A percentile compares a stretch with the other conserved stretches of the same genome.
Conservation (phyloP, 2,797 vertebrate species). For the Urophycis tenuis region DNA sequence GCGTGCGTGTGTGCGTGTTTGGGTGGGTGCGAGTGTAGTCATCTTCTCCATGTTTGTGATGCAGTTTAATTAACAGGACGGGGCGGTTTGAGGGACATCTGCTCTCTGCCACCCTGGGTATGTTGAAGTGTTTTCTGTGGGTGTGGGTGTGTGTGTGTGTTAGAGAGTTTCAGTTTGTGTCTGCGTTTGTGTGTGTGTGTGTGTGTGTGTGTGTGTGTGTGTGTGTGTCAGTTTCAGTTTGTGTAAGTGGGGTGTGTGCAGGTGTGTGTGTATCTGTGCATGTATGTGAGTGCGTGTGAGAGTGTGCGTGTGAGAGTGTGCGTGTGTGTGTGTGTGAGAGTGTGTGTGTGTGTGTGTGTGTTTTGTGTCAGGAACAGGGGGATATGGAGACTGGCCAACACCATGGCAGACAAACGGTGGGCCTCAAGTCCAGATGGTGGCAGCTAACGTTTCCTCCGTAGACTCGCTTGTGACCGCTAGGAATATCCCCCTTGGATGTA, state of each 20-base stretch:
- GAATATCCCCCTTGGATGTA: constrained; percentile 58
- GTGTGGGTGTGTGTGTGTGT: constrained; percentile 15
- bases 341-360: constrained; percentile 7
- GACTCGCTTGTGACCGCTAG: constrained; percentile 64
- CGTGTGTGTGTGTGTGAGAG: constrained; percentile 14
- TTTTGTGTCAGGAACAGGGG: constrained; percentile 36
- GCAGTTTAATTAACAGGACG: constrained; percentile 68
- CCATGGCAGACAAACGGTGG: constrained; percentile 59
- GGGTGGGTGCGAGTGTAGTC: constrained; percentile 8
- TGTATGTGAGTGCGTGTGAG: constrained; percentile 24
- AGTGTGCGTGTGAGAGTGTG: constrained; percentile 26
- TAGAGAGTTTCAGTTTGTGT: constrained; percentile 30
- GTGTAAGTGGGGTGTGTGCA: background rate
- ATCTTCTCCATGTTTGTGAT: constrained; percentile 43
- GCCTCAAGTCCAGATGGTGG: constrained; percentile 72
- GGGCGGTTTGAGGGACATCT: constrained; percentile 68
- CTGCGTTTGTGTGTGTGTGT: constrained; percentile 18
- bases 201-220: constrained; percentile 16
- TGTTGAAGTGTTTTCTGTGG: constrained; percentile 45
- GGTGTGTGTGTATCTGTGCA: background rate
- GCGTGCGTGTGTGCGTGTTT: background rate
- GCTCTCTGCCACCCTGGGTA: constrained; percentile 59
- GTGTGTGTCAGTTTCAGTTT: constrained; percentile 27
- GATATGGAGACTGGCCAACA: constrained; percentile 64
- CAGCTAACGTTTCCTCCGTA: constrained; percentile 61